Conservation (phyloP, 2,888 invertebrate species). For the Anagyrus pseudococci region DNA sequence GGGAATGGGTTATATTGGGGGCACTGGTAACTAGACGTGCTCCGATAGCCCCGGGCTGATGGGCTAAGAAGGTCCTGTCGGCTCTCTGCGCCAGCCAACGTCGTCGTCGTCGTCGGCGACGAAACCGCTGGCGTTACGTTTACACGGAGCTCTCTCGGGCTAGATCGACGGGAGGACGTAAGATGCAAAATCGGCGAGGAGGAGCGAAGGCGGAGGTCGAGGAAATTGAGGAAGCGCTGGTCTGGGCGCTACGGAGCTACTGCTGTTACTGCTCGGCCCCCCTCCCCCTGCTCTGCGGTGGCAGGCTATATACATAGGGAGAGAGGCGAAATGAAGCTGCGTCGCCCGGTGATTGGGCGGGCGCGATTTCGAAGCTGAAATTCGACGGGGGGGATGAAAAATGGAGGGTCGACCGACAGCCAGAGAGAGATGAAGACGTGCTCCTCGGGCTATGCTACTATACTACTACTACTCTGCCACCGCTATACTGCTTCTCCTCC, state of each 20-base stretch:
- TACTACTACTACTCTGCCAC: no score
- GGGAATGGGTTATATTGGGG: neutral
- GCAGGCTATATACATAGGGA: conserved; percentile 22
- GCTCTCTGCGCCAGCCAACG: neutral
- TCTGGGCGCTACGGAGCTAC: no score
- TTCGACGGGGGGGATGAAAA: conserved; percentile 7
- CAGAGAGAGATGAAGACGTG: no score
- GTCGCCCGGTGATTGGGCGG: conserved; percentile 2
- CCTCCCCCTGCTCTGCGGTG: conserved; percentile 26
- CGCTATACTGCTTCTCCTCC: no score
- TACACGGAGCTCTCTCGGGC: conserved; percentile 4
- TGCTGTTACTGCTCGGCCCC: no score
- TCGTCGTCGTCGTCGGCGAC: conserved; percentile 20
- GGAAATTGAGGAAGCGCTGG: conserved; percentile 39
- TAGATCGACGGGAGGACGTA: conserved; percentile 19
- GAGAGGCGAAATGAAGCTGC: conserved; percentile 35
- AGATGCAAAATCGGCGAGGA: conserved; percentile 38
- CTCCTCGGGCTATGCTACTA: no score
- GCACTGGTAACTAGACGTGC: conserved; percentile 31
- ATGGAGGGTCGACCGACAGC: conserved; percentile 3
- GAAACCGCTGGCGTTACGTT: conserved; percentile 17
- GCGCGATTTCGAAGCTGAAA: conserved; percentile 18
- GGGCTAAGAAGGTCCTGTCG: conserved; percentile 19
- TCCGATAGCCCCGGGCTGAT: conserved; percentile 35
- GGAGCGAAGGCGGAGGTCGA: conserved; percentile 15